Percentiles rank a stretch among this genome's conserved stretches.
Conservation (phyloP, 2,888 invertebrate species). For the Aspidiotus destructor region DNA sequence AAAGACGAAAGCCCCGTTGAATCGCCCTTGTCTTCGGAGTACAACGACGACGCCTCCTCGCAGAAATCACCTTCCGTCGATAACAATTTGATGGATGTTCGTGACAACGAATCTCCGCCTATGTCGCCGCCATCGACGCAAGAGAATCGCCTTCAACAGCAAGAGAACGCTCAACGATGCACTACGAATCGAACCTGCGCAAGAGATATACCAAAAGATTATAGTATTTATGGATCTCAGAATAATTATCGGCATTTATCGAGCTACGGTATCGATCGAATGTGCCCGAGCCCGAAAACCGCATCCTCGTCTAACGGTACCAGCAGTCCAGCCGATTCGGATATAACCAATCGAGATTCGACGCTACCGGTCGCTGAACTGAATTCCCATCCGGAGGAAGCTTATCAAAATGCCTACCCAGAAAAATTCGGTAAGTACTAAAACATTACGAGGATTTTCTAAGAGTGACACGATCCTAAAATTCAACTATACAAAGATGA, state of each 20-base stretch:
- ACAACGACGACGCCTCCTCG: conserved; percentile 24
- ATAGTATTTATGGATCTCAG: conserved; percentile 19
- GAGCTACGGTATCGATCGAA: conserved; percentile 24
- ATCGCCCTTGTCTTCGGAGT: conserved; percentile 26
- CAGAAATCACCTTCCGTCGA: conserved; percentile 22
- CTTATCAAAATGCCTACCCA: conserved; percentile 3
- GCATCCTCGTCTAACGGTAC: conserved; percentile 26
- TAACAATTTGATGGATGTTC: conserved; percentile 7
- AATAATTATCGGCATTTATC: conserved; percentile 10
- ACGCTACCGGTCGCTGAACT: conserved; percentile 19
- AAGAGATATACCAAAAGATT: conserved; percentile 22
- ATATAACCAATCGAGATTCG: not conserved
- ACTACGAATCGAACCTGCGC: not conserved
- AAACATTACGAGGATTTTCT: no score
- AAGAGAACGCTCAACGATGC: not conserved
- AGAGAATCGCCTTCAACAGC: conserved; percentile 1
- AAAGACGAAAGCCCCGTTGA: conserved; percentile 26
- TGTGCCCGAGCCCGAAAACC: conserved; percentile 25
- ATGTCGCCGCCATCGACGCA: conserved; percentile 22
- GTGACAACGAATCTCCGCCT: conserved; percentile 14
- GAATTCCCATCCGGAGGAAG: conserved; percentile 20
- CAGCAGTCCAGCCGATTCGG: conserved; percentile 23
- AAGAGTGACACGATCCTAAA: no score
- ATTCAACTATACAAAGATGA: no score
- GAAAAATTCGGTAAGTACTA: conserved; percentile 20